Percentiles rank a stretch among this genome's conserved stretches.
Conservation (phyloP, 1,140 invertebrate species). For the Leptonema lineaticorne region DNA sequence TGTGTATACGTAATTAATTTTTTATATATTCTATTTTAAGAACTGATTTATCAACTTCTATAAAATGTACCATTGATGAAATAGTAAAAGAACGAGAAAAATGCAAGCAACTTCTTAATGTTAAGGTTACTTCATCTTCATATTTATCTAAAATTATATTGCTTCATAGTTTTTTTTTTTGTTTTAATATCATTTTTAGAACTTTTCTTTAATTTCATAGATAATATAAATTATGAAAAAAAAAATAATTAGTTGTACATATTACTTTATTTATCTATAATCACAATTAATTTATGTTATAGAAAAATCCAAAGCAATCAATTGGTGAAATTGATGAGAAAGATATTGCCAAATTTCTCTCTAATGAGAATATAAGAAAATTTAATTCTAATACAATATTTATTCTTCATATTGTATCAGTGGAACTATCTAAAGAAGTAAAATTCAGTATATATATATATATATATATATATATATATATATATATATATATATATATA, state of each 20-base stretch:
- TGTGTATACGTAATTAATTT: background rate
- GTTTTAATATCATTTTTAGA: background rate
- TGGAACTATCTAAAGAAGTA: conserved; percentile 20
- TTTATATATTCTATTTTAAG: too few relatives aligned
- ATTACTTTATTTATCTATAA: background rate
- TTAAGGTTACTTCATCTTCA: background rate
- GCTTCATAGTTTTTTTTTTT: background rate
- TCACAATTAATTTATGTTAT: too few relatives aligned
- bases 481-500: background rate
- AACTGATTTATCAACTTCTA: background rate
- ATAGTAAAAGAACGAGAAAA: conserved; percentile 6
- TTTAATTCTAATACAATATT: background rate
- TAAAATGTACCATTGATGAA: background rate
- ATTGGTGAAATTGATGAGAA: too few relatives aligned
- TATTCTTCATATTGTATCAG: conserved; percentile 19
- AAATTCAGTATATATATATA: conserved; percentile 1
- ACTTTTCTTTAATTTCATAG: background rate
- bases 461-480: background rate
- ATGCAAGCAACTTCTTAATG: background rate
- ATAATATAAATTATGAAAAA: background rate
- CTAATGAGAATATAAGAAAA: too few relatives aligned
- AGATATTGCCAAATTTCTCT: too few relatives aligned
- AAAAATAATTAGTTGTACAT: background rate
- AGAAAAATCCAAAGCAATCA: too few relatives aligned
- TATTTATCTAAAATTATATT: background rate